These are phyloP conservation scores for Apis cerana DNA, from an alignment of 1,140 invertebrate genomes.

Conservation along the genomic window DNA sequence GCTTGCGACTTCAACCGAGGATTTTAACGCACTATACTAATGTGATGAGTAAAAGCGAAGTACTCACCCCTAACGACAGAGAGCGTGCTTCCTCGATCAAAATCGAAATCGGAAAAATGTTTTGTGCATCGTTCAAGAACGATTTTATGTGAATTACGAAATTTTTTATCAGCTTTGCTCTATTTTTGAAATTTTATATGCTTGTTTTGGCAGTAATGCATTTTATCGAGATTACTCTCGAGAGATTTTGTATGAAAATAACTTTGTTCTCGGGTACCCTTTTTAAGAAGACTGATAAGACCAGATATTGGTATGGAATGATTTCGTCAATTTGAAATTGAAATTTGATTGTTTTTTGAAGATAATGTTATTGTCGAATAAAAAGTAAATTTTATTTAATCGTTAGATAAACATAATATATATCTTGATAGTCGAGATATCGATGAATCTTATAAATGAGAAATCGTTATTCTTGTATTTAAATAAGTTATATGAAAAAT, in stretches of 20 bases:
- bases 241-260: neutral
- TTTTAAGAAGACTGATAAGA: neutral
- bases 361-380: neutral
- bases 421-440: neutral
- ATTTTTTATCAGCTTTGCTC: neutral
- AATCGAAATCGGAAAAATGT: neutral
- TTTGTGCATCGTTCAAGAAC: neutral
- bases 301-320: neutral
- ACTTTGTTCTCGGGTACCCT: neutral
- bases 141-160: neutral
- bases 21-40: neutral
- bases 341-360: neutral
- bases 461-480: too few relatives aligned
- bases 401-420: too few relatives aligned
- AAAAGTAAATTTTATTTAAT: neutral
- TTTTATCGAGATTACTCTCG: neutral
- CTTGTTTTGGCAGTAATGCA: neutral
- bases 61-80: neutral
- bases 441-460: neutral
- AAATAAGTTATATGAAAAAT: too few relatives aligned
- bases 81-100: slow-evolving; percentile 6
- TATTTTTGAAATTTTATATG: neutral
- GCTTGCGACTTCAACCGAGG: neutral
- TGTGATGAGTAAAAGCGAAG: too few relatives aligned
- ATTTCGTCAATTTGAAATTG: neutral